These are phyloP conservation scores for Sthenelais limicola DNA, from an alignment of 2,888 invertebrate genomes.

Conservation along the genomic window DNA sequence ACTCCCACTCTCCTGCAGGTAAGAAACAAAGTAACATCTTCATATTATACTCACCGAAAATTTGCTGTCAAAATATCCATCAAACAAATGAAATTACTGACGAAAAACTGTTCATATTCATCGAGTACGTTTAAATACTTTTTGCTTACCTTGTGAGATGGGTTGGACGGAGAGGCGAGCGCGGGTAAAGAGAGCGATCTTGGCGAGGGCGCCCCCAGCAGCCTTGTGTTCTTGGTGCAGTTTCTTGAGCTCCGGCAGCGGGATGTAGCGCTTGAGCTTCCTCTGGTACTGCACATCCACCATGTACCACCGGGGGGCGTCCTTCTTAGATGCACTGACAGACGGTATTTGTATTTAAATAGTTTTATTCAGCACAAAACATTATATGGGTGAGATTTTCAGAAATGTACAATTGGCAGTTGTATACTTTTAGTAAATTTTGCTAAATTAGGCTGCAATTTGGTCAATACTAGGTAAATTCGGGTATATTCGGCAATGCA, in stretches of 20 bases:
- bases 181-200: constrained; percentile 66
- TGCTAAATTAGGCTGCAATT: too few relatives aligned
- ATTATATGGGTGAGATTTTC: too few relatives aligned
- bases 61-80: too few relatives aligned
- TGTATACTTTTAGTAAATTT: too few relatives aligned
- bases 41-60: too few relatives aligned
- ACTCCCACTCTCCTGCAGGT: constrained; percentile 37
- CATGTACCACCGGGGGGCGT: constrained; percentile 69
- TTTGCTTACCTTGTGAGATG: constrained; percentile 60
- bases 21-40: neutral
- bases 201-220: constrained; percentile 64
- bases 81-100: too few relatives aligned
- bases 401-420: too few relatives aligned
- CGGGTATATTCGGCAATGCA: neutral
- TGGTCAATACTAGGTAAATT: too few relatives aligned
- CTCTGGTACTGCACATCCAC: constrained; percentile 69
- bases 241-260: constrained; percentile 65
- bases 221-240: constrained; percentile 64
- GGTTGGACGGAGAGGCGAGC: constrained; percentile 71
- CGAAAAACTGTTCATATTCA: too few relatives aligned
- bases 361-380: too few relatives aligned
- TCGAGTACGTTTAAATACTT: too few relatives aligned
- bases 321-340: constrained; percentile 55
- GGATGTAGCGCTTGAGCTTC: constrained; percentile 65
- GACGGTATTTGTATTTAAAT: too few relatives aligned